Evolutionary conservation across 2,888 invertebrate species (phyloP), one percentile per base, ranked within the genome.

Genomic region (Folsomia candida): DNA sequence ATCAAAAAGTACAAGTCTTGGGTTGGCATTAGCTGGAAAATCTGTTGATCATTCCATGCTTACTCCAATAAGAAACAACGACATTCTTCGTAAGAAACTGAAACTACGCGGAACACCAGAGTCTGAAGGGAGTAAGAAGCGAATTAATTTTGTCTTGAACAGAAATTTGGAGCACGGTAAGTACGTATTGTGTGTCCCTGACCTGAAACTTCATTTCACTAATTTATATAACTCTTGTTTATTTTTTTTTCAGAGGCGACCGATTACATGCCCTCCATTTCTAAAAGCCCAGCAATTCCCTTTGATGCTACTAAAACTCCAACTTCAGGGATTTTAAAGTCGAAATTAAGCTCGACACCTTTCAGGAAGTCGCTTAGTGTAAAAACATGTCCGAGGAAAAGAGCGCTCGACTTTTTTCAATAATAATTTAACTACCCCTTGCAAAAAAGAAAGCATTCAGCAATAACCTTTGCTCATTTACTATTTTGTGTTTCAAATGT

Each of bases 111-210:
- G 54, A 22, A n/a, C 11, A 54, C 54, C 11, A 14, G 22, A 6
- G 6, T 54, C 54, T 4, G 54, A 54, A 20, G 54, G 54, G n/a
- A 54, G 25, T 11, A 72, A n/a, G 82, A 82, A 64, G 75, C 92
- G 91, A 80, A 92, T 93, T 0, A 89, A 90, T 82, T 91, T 92
- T 76, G 87, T 87, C 20, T 84, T 91, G 0, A 88, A 89, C 76
- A 86, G 88, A 73, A 92, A 92, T 81, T 87, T 86, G 1, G 87
- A 88, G 74, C 92, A 92, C 70, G 76, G 79, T 79, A 73, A 72
- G 73, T 72, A 68, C 81, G 18, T 47, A 11, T 47, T 9, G 9
- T 9, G 18, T 11, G 9, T 47, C 81, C 61, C 80, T 81, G 47
- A 11, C 47, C 9, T 11, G 47, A 9, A 9, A 47, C 9, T 18